Base-by-base conservation (phyloP, 2,797 vertebrate species). In the Loris lydekkerianus region DNA sequence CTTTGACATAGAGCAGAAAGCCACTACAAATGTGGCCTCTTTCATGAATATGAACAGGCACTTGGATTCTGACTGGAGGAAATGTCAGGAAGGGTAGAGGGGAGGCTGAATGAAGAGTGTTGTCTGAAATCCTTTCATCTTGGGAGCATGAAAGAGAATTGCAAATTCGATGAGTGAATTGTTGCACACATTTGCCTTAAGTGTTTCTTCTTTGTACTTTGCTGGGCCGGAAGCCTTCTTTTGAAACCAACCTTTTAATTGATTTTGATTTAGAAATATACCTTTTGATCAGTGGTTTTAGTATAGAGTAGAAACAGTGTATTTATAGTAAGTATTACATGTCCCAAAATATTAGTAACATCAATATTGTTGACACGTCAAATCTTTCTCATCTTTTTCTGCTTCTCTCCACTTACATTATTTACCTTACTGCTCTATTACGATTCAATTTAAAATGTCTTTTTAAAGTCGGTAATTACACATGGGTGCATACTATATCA, bases 181-280 rank as follows among this genome's bases (percentile, higher is more conserved):
- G 97, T 94, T 97, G 0, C 86, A 81, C 78, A 73, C 97, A 83
- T 95, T 97, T 97, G 88, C 96, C 91, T 81, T 97, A 95, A 96
- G 96, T 98, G 94, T 97, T 96, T 97, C 91, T 97, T 96, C 95
- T 98, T 96, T 98, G 97, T 98, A 94, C 84, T 96, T 98, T 97
- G 96, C 93, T 89, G 53, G 0, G 34, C 65, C 31, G 6, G 95
- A 98, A 98, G 95, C 69, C 94, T 93, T 95, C 90, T 96, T 89
- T 93, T 93, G 92, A 98, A 98, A 95, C 91, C 75, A 97, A 96
- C 82, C 67, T 97, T 70, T 53, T 97, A 98, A 96, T 75, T 97
- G 96, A 97, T 98, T 97, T 97, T 96, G 92, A 96, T 97, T 97
- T 98, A 85, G 89, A 97, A 98, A 98, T 98, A 97, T 94, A 90